phyloP scores from a whole-genome alignment of 2,888 invertebrate species.

The Neoitamus cyanurus region DNA sequence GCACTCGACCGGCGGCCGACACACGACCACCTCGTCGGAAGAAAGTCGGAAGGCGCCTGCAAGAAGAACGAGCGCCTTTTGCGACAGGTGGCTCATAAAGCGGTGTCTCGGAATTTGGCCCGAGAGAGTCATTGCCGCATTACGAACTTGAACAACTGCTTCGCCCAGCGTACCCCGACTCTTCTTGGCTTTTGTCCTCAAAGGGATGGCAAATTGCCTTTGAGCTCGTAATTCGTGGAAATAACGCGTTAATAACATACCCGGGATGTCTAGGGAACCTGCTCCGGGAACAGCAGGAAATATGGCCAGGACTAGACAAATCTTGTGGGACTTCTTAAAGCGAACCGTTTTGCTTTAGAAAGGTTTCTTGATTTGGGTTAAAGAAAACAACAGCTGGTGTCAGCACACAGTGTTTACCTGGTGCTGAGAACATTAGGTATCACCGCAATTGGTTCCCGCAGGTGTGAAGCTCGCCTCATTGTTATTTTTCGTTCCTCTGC shows the following conservation, averaged over 20 bases:
- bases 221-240: background rate
- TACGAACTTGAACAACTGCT: slow-evolving; percentile 44
- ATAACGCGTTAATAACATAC: background rate
- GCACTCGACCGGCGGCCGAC: slow-evolving; percentile 14
- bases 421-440: background rate
- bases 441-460: slow-evolving; percentile 9
- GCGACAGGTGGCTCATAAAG: slow-evolving; percentile 63
- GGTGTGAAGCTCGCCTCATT: slow-evolving; percentile 1
- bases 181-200: slow-evolving; percentile 45
- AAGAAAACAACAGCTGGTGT: background rate
- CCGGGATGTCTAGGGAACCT: background rate
- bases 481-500: background rate
- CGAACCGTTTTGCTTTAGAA: background rate
- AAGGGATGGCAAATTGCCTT: slow-evolving; percentile 45
- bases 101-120: slow-evolving; percentile 59
- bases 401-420: background rate
- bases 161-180: slow-evolving; percentile 49
- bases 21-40: slow-evolving; percentile 42
- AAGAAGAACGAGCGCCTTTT: slow-evolving; percentile 34
- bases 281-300: background rate
- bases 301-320: background rate
- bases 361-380: background rate
- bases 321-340: background rate
- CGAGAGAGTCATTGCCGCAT: slow-evolving; percentile 56
- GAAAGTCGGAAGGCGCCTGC: slow-evolving; percentile 40